phyloP scores from a whole-genome alignment of 1,140 invertebrate genomes.

The Laupala kohalensis region DNA sequence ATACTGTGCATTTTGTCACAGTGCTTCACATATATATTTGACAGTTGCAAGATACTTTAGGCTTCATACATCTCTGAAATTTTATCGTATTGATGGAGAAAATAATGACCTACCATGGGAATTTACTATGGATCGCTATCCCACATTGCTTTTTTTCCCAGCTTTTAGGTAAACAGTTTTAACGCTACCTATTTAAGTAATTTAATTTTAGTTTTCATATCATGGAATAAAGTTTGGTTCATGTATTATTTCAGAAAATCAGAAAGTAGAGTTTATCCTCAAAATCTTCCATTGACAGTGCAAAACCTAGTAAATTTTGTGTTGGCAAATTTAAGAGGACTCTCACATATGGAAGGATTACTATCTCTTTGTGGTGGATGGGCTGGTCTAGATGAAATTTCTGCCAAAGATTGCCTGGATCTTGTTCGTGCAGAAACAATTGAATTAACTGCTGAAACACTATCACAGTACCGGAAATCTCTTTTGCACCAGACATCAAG shows the following conservation, averaged over 20 bases:
- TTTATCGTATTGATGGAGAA: slow-evolving; percentile 63
- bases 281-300: slow-evolving; percentile 42
- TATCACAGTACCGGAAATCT: slow-evolving; percentile 20
- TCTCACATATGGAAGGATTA: slow-evolving; percentile 28
- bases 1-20: slow-evolving; percentile 59
- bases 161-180: slow-evolving; percentile 34
- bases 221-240: slow-evolving; percentile 8
- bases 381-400: slow-evolving; percentile 22
- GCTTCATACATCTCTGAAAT: slow-evolving; percentile 37
- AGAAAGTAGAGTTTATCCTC: slow-evolving; percentile 57
- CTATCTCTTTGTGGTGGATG: slow-evolving; percentile 27
- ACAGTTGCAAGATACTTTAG: slow-evolving; percentile 47
- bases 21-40: slow-evolving; percentile 47
- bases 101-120: slow-evolving; percentile 70
- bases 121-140: slow-evolving; percentile 58
- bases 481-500: slow-evolving; percentile 11
- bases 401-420: slow-evolving; percentile 25
- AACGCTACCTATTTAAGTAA: too few relatives aligned
- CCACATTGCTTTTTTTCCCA: slow-evolving; percentile 61
- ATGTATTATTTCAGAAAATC: slow-evolving; percentile 48
- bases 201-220: background rate
- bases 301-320: slow-evolving; percentile 59
- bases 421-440: slow-evolving; percentile 27
- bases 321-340: slow-evolving; percentile 41
- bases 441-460: slow-evolving; percentile 26